phyloP scores from a whole-genome alignment of 2,797 vertebrate species.

The Centropyge bicolor region DNA sequence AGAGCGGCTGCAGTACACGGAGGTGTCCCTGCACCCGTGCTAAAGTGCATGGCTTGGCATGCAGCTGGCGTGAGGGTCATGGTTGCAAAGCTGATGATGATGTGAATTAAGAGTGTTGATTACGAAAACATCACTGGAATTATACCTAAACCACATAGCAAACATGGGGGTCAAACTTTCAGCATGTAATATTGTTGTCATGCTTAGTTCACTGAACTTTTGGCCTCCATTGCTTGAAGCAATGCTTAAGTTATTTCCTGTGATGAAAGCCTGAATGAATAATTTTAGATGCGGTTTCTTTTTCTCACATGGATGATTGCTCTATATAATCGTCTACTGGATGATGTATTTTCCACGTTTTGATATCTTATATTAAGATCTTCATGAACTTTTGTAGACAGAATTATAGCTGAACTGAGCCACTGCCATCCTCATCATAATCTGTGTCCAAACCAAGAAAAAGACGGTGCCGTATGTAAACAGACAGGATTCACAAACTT shows the following conservation, averaged over 20 bases:
- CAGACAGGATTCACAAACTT: background rate
- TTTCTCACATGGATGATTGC: background rate
- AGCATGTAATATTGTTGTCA: background rate
- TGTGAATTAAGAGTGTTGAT: background rate
- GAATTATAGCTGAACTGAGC: background rate
- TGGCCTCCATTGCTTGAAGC: background rate
- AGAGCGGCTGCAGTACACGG: constrained; percentile 64
- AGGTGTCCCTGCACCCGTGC: constrained; percentile 34
- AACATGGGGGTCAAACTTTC: background rate
- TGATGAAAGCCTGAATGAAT: background rate
- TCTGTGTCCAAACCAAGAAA: background rate
- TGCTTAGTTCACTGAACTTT: background rate
- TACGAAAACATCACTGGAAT: background rate
- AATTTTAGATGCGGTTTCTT: background rate
- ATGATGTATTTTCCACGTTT: background rate
- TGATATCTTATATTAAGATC: background rate
- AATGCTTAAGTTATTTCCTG: constrained; percentile 1
- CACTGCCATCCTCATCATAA: rapidly evolving
- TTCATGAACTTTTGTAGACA: background rate
- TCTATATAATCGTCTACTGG: background rate
- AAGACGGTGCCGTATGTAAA: background rate
- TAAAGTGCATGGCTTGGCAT: background rate
- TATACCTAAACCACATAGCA: background rate
- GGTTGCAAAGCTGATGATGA: too few relatives aligned
- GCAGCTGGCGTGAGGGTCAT: background rate